Base-by-base conservation (phyloP, 2,113 vertebrate genomes). In the Tautogolabrus adspersus region DNA sequence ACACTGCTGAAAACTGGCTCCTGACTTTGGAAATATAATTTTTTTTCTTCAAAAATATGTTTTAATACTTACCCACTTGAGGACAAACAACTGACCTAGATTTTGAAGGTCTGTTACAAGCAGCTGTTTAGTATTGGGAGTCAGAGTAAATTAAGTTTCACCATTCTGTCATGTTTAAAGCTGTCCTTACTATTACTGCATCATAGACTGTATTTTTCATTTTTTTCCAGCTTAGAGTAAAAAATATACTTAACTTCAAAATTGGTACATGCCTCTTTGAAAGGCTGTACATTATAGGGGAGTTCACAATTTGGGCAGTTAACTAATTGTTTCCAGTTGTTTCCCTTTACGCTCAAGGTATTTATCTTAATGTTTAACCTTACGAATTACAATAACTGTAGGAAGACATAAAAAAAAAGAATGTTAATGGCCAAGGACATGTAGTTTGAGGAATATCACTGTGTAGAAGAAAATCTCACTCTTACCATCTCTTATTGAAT, bases 261-360 rank as follows among this genome's bases (percentile, higher is more conserved):
- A 75, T 72, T 16, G 18, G 16, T 63, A 13, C 12, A 30, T 40
- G 37, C 19, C 21, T 40, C 16, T 68, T 77, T 73, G 58, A 11
- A 84, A 64, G 42, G 10, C 61, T 21, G 30, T 70, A 73, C 66
- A 82, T 86, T 69, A 61, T 4, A n/a, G 23, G 26, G 10, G 0
- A 0, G 34, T n/a, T 60, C n/a, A 66, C 49, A 82, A 75, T 23
- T 72, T 19, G 46, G 47, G 61, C 55, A 75, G 72, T 87, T 88
- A 58, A 75, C 57, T 55, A 88, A 88, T 68, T 60, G 62, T 52
- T 90, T 60, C 61, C 84, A 90, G 72, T 74, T 69, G 75, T 72
- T 55, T 38, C 46, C 46, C 10, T 54, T 55, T 60, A 71, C 57
- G 26, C 1, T 79, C 3, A 47, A 22, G 18, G 6, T 18, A 82